These are phyloP conservation scores for Scaptomyza graminum DNA, from an alignment of 1,140 invertebrate species.

Conservation along the genomic window DNA sequence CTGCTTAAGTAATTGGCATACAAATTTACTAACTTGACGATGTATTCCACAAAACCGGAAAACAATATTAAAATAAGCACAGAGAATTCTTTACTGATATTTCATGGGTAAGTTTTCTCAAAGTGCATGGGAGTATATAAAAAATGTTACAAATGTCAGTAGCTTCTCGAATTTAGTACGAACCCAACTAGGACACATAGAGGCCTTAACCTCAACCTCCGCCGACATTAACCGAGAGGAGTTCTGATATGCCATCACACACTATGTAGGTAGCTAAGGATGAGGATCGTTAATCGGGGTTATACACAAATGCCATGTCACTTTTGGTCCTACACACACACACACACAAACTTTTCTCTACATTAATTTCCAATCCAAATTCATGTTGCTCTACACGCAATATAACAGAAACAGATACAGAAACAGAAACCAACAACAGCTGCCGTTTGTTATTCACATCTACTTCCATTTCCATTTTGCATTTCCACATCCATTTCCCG, in stretches of 20 bases:
- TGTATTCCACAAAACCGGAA: not conserved
- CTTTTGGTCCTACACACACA: conserved; percentile 23
- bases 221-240: not conserved
- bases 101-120: no score
- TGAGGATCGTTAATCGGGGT: conserved; percentile 40
- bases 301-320: conserved; percentile 33
- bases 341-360: conserved; percentile 28
- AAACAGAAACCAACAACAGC: conserved; percentile 17
- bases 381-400: conserved; percentile 44
- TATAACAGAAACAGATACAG: conserved; percentile 2
- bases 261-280: not conserved
- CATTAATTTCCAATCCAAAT: conserved; percentile 69
- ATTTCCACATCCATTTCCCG: not conserved
- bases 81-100: no score
- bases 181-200: not conserved
- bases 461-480: conserved; percentile 2
- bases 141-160: conserved; percentile 23
- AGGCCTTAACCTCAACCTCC: not conserved
- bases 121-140: not conserved
- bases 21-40: conserved; percentile 64
- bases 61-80: not conserved
- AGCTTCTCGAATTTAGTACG: not conserved
- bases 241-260: no score
- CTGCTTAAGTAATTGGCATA: conserved; percentile 75
- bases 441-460: conserved; percentile 8